Conservation (phyloP, 2,888 invertebrate genomes). For the Lasioglossum vierecki region DNA sequence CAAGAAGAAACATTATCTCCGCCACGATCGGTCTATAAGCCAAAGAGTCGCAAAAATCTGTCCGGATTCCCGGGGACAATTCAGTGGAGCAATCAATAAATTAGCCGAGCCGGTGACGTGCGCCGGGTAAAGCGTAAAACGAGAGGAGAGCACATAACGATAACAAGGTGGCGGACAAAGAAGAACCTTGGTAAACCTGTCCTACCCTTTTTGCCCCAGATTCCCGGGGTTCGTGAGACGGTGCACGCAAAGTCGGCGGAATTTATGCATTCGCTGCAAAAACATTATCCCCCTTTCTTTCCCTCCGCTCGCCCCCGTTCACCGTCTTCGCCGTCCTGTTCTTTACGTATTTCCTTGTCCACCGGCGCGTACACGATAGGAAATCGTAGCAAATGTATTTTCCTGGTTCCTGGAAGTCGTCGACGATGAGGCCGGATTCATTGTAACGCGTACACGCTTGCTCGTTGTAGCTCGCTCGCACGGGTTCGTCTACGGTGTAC, state of each 20-base stretch:
- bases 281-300: constrained; percentile 30
- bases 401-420: constrained; percentile 38
- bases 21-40: constrained; percentile 1
- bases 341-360: neutral
- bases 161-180: constrained; percentile 65
- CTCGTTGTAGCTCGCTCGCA: neutral
- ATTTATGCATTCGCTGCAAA: constrained; percentile 67
- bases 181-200: constrained; percentile 70
- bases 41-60: neutral
- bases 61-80: constrained; percentile 18
- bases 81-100: constrained; percentile 41
- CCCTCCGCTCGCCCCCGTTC: neutral
- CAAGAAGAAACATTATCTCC: constrained; percentile 2
- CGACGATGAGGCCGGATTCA: constrained; percentile 49
- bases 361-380: constrained; percentile 16
- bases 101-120: constrained; percentile 32
- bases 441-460: constrained; percentile 34
- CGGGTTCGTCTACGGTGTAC: constrained; percentile 17
- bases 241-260: constrained; percentile 69
- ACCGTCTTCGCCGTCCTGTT: neutral
- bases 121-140: constrained; percentile 40
- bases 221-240: constrained; percentile 71
- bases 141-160: constrained; percentile 53
- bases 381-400: constrained; percentile 41
- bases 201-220: constrained; percentile 70